phyloP scores from a whole-genome alignment of 2,797 vertebrate species.

The Sebastes trivittatus region DNA sequence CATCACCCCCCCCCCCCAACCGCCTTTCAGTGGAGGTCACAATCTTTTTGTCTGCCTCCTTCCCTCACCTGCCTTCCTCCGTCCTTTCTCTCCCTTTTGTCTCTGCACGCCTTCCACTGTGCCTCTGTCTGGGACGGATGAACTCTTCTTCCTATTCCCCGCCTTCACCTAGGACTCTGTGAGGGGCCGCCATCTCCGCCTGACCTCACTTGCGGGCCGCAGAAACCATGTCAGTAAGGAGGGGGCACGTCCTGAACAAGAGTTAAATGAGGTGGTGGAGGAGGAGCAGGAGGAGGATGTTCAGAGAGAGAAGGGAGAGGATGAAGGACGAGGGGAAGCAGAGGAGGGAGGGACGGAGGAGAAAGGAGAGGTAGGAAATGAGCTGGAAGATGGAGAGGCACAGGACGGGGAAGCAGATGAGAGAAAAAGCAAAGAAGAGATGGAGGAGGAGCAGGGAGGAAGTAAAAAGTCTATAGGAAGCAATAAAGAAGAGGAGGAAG shows the following conservation, averaged over 20 bases:
- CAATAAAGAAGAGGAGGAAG: constrained; percentile 1
- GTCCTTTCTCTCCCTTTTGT: constrained; percentile 57
- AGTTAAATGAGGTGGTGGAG: constrained; percentile 10
- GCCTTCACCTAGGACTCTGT: constrained; percentile 79
- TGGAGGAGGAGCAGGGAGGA: constrained; percentile 4
- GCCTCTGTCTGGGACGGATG: constrained; percentile 48
- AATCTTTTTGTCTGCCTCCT: constrained; percentile 24
- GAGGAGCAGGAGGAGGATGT: background rate
- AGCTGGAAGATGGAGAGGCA: background rate
- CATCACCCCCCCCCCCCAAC: background rate
- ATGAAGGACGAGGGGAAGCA: background rate
- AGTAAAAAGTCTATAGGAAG: background rate
- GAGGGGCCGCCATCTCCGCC: constrained; percentile 54
- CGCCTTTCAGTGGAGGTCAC: background rate
- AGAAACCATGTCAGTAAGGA: constrained; percentile 54
- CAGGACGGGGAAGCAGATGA: background rate
- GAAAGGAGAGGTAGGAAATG: background rate
- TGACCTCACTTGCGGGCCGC: constrained; percentile 46
- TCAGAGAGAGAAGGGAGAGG: background rate
- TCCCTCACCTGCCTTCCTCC: constrained; percentile 42
- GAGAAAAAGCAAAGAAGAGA: constrained; percentile 1
- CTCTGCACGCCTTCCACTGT: constrained; percentile 59
- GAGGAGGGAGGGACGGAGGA: background rate
- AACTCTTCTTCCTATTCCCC: constrained; percentile 27
- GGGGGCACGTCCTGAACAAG: constrained; percentile 41